A percentile compares a stretch with the other conserved stretches of the same genome.
phyloP scores from a whole-genome alignment of 2,888 invertebrate genomes.

The Nymphalis polychloros region DNA sequence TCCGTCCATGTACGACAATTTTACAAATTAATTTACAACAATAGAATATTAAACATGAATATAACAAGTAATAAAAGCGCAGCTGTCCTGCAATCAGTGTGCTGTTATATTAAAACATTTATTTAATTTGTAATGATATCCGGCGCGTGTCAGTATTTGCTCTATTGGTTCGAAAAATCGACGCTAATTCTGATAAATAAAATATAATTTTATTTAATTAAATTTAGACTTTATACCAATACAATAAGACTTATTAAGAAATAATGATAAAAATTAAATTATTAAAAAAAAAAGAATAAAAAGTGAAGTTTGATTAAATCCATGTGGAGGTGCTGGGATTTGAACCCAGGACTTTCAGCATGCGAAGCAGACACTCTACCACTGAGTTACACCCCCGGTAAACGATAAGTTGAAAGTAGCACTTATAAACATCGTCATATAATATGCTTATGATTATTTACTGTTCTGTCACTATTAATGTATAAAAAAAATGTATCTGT shows the following conservation, averaged over 20 bases:
- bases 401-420: background rate
- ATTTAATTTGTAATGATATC: slow-evolving; percentile 29
- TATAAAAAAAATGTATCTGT: too few relatives aligned
- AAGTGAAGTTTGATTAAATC: too few relatives aligned
- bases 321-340: slow-evolving; percentile 83
- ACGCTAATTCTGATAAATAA: slow-evolving; percentile 21
- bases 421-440: too few relatives aligned
- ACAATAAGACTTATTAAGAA: background rate
- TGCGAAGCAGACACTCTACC: slow-evolving; percentile 85
- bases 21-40: slow-evolving; percentile 1
- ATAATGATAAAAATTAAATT: background rate
- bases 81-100: slow-evolving; percentile 51
- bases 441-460: too few relatives aligned
- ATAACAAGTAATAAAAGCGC: slow-evolving; percentile 28
- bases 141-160: slow-evolving; percentile 57
- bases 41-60: slow-evolving; percentile 7
- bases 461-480: too few relatives aligned
- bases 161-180: slow-evolving; percentile 57
- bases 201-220: background rate
- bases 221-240: background rate
- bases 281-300: background rate
- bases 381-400: slow-evolving; percentile 78
- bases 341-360: slow-evolving; percentile 86
- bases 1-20: background rate
- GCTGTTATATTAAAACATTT: slow-evolving; percentile 17